Percentiles rank a stretch among this genome's conserved stretches.
phyloP scores from a whole-genome alignment of 2,888 invertebrate genomes.

The Heliconius sara region DNA sequence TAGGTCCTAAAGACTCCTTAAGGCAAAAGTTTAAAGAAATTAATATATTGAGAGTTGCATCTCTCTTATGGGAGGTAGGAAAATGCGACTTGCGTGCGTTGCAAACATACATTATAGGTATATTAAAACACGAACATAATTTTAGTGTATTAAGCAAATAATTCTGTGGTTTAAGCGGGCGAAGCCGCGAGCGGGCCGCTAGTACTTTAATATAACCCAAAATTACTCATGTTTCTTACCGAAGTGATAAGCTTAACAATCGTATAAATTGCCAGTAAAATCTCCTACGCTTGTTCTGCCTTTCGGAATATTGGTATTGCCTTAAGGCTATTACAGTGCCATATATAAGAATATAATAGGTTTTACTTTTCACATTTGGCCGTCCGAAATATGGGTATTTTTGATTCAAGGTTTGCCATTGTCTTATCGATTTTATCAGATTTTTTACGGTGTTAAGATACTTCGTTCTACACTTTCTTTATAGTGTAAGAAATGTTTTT shows the following conservation, averaged over 20 bases:
- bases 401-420: not conserved
- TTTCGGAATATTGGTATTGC: conserved; percentile 4
- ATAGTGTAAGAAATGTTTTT: no score
- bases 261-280: not conserved
- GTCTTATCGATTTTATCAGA: not conserved
- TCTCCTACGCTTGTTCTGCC: not conserved
- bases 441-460: not conserved
- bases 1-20: no score
- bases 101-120: no score
- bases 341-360: conserved; percentile 12
- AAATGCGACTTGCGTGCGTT: no score
- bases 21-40: no score
- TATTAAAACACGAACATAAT: no score
- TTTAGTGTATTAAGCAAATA: no score
- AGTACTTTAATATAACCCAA: not conserved
- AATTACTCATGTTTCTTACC: not conserved
- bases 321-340: not conserved
- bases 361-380: not conserved
- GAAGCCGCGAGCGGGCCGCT: no score
- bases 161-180: no score
- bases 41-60: no score
- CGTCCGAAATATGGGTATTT: not conserved
- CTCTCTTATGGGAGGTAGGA: no score
- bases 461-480: not conserved
- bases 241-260: not conserved